phyloP scores from a whole-genome alignment of 1,140 invertebrate genomes.

The Rhopalosiphum maidis region DNA sequence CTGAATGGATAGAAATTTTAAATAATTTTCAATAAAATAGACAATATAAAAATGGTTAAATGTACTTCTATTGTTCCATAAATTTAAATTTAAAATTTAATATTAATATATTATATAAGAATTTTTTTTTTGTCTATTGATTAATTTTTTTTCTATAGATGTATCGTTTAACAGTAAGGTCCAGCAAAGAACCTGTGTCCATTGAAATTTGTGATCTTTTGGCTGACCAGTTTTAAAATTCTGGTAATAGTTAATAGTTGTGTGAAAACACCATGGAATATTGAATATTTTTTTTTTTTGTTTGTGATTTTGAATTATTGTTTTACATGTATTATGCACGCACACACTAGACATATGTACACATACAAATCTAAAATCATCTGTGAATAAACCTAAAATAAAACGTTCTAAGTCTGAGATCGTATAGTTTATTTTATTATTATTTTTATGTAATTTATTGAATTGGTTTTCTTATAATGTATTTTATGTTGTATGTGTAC shows the following conservation, averaged over 20 bases:
- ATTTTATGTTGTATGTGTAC: conserved; percentile 33
- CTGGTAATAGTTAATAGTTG: conserved; percentile 27
- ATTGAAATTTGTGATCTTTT: conserved; percentile 87
- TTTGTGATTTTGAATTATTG: conserved; percentile 50
- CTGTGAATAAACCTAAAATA: background rate
- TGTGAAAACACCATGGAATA: conserved; percentile 8
- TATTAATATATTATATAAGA: background rate
- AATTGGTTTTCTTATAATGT: conserved; percentile 22
- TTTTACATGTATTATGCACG: background rate
- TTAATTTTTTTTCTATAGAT: conserved; percentile 73
- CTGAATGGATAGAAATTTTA: too few relatives aligned
- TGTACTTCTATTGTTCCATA: background rate
- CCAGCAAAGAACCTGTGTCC: conserved; percentile 94
- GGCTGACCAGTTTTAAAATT: conserved; percentile 79
- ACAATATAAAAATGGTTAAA: background rate
- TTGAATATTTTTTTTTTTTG: background rate
- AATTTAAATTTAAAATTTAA: background rate
- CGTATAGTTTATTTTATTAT: conserved; percentile 28
- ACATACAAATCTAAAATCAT: background rate
- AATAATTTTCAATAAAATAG: background rate
- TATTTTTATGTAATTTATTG: conserved; percentile 33
- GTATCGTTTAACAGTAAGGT: conserved; percentile 95
- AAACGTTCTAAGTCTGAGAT: conserved; percentile 31
- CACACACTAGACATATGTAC: conserved; percentile 18
- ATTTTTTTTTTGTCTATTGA: background rate